A percentile compares a stretch with the other conserved stretches of the same genome.
phyloP scores from a whole-genome alignment of 2,797 vertebrate genomes.

The Liparis tanakae region DNA sequence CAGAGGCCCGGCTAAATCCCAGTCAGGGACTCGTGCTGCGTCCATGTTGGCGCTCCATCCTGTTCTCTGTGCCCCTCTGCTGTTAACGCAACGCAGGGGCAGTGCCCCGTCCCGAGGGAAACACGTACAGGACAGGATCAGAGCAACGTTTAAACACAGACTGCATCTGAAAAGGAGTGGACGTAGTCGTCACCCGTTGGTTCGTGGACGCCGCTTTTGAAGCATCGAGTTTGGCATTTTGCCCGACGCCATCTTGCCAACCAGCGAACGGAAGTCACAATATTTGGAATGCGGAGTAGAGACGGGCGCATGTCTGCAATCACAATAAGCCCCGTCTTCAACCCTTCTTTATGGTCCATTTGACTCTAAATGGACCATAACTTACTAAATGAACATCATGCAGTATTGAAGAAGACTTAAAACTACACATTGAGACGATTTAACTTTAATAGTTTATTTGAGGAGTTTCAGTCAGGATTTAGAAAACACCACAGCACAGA shows the following conservation, averaged over 20 bases:
- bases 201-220: too few species aligned
- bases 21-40: not conserved
- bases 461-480: too few species aligned
- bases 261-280: not conserved
- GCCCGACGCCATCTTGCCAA: not conserved
- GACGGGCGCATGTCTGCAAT: not conserved
- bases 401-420: not conserved
- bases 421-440: not conserved
- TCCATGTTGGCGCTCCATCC: not conserved
- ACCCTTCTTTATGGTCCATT: not conserved
- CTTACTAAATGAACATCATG: not conserved
- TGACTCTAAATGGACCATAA: not conserved
- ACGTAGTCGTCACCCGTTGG: too few species aligned
- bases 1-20: not conserved
- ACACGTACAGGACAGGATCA: not conserved
- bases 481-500: too few species aligned
- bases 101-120: not conserved
- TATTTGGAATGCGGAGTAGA: not conserved
- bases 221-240: too few species aligned
- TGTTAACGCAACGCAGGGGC: not conserved
- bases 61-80: not conserved
- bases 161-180: too few species aligned
- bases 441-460: too few species aligned
- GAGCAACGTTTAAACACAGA: too few species aligned
- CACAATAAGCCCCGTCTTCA: not conserved